A percentile compares a stretch with the other conserved stretches of the same genome.
These are phyloP conservation scores for Saguinus midas DNA, from an alignment of 2,113 vertebrate species.

Conservation along the genomic window DNA sequence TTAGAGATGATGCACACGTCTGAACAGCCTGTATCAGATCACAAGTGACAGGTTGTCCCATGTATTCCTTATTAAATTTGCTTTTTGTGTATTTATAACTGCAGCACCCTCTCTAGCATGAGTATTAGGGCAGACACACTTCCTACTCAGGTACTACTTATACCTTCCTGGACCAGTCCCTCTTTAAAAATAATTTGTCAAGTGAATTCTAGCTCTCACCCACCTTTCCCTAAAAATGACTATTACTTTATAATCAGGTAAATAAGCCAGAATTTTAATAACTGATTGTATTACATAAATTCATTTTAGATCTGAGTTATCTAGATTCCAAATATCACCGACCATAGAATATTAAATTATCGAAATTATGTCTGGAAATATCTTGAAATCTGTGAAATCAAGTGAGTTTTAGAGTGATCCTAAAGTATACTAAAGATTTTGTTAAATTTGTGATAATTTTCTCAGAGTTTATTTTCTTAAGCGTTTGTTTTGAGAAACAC, in stretches of 20 bases:
- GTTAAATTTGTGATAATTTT: not conserved
- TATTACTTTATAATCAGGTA: not conserved
- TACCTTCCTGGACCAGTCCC: not conserved
- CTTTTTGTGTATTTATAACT: not conserved
- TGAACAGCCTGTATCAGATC: not conserved
- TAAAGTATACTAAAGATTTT: not conserved
- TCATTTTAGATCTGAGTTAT: constrained; percentile 9
- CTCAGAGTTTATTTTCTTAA: not conserved
- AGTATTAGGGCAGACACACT: not conserved
- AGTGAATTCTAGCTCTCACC: not conserved
- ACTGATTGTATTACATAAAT: constrained; percentile 29
- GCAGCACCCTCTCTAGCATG: not conserved
- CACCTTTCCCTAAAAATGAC: not conserved
- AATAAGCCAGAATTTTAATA: constrained; percentile 33
- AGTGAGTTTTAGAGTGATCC: not conserved
- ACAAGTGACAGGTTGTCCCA: not conserved
- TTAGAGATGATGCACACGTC: not conserved
- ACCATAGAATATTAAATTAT: not conserved
- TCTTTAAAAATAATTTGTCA: not conserved
- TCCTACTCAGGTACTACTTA: not conserved
- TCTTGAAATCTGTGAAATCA: constrained; percentile 22
- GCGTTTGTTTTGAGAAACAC: not conserved
- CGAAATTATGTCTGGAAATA: not conserved
- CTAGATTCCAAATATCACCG: not conserved
- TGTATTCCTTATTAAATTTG: not conserved